Percentiles rank a stretch among this genome's conserved stretches.
Evolutionary conservation across 2,888 invertebrate species (phyloP).

Genomic region (Dicyrtomina minuta): DNA sequence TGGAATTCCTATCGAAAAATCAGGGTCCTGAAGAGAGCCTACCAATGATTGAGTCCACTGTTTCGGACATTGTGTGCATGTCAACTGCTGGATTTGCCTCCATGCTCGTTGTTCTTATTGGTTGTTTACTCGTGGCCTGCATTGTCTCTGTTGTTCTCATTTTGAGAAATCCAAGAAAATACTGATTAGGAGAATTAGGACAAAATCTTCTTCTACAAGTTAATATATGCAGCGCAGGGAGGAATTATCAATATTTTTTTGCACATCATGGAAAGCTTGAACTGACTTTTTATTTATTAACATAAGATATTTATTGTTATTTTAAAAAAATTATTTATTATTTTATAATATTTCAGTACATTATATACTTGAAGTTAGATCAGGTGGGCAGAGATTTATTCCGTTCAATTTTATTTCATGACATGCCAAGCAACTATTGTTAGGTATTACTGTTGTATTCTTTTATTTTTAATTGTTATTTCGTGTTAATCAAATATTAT

Average conservation of each 20-base stretch:
- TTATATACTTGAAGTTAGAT: too few species aligned
- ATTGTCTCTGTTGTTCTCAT: slow-evolving; percentile 82
- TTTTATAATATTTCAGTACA: slow-evolving; percentile 1
- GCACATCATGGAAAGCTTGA: slow-evolving; percentile 27
- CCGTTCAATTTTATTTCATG: slow-evolving; percentile 13
- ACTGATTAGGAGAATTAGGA: slow-evolving; percentile 1
- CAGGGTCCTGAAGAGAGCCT: slow-evolving; percentile 39
- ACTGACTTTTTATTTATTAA: slow-evolving; percentile 30
- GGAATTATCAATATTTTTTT: not conserved
- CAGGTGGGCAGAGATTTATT: not conserved
- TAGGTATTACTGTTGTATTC: not conserved
- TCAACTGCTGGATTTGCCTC: slow-evolving; percentile 91
- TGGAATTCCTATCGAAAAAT: slow-evolving; percentile 31
- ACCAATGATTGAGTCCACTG: slow-evolving; percentile 44
- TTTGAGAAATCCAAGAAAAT: slow-evolving; percentile 63
- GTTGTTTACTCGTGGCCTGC: slow-evolving; percentile 80
- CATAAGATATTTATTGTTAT: slow-evolving; percentile 23
- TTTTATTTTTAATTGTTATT: slow-evolving; percentile 1
- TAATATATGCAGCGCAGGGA: not conserved
- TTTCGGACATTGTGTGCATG: slow-evolving; percentile 56
- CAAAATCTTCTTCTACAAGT: not conserved
- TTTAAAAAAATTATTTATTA: slow-evolving; percentile 14
- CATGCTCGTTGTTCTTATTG: slow-evolving; percentile 77
- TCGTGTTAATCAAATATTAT: too few species aligned
- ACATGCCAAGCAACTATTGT: slow-evolving; percentile 8